Evolutionary conservation across 37 sponge, comb jelly and placozoan species (phyloP).

Genomic region (Ephydatia muelleri): DNA sequence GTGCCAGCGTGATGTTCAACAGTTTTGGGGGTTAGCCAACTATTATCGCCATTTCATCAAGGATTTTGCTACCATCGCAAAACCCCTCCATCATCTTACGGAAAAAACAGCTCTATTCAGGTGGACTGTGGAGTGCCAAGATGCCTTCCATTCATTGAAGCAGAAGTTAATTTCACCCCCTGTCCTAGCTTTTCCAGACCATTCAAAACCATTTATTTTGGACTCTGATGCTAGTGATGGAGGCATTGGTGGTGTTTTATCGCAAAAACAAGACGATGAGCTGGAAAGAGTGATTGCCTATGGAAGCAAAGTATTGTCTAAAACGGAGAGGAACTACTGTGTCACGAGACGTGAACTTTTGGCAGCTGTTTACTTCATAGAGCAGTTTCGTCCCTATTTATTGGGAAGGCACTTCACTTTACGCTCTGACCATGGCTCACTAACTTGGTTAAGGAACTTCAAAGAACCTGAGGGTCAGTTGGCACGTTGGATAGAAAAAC

Average conservation of each 20-base stretch:
- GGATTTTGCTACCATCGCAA: constrained; percentile 10
- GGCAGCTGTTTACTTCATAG: constrained; percentile 5
- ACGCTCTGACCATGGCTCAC: no score
- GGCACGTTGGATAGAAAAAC: constrained; percentile 38
- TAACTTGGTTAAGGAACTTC: constrained; percentile 32
- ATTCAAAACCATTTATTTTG: constrained; percentile 16
- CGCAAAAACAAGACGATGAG: constrained; percentile 22
- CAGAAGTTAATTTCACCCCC: constrained; percentile 6
- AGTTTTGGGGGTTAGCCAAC: background rate
- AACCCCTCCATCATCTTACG: background rate
- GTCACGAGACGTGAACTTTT: constrained; percentile 18
- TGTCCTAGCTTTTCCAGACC: constrained; percentile 30
- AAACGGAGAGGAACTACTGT: constrained; percentile 32
- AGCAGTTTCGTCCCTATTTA: constrained; percentile 24
- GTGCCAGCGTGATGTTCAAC: background rate
- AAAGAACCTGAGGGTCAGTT: constrained; percentile 39
- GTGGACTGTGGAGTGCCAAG: constrained; percentile 28
- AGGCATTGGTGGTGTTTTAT: constrained; percentile 44
- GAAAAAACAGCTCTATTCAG: background rate
- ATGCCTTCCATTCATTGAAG: constrained; percentile 31
- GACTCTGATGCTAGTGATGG: constrained; percentile 53
- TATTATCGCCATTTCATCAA: constrained; percentile 3
- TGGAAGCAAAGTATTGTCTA: constrained; percentile 4
- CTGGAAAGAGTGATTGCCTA: constrained; percentile 21
- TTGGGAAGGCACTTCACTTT: no score